A percentile compares a stretch with the other conserved stretches of the same genome.
Evolutionary conservation across 2,797 vertebrate genomes (phyloP).

Genomic region (Eulemur coronatus): DNA sequence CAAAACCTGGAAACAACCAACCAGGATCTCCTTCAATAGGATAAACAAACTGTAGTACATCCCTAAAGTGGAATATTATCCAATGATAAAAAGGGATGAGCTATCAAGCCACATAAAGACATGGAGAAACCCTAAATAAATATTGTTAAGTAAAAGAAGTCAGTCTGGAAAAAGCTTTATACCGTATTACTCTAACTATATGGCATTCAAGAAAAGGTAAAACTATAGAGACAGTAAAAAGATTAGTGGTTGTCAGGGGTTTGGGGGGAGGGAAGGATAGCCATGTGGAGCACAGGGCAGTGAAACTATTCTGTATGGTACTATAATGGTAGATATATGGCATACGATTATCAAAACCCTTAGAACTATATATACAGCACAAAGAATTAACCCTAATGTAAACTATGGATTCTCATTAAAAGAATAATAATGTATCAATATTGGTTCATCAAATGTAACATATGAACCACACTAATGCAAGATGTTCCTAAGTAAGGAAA

Average conservation of each 20-base stretch:
- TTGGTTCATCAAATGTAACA: neutral
- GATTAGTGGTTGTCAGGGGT: neutral
- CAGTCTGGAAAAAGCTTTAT: neutral
- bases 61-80: neutral
- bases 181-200: neutral
- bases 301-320: neutral
- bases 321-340: neutral
- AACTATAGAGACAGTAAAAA: neutral
- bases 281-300: neutral
- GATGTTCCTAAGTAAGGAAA: neutral
- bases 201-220: neutral
- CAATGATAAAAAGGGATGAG: neutral
- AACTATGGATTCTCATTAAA: neutral
- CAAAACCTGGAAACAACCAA: neutral
- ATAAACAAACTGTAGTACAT: neutral
- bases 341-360: neutral
- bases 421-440: neutral
- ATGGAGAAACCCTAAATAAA: neutral
- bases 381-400: neutral
- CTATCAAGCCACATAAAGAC: neutral
- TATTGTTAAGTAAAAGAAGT: neutral
- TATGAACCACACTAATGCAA: neutral
- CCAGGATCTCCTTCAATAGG: neutral
- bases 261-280: neutral
- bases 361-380: neutral